A percentile compares a stretch with the other conserved stretches of the same genome.
phyloP scores from a whole-genome alignment of 2,797 vertebrate species.

The Lates japonicus region DNA sequence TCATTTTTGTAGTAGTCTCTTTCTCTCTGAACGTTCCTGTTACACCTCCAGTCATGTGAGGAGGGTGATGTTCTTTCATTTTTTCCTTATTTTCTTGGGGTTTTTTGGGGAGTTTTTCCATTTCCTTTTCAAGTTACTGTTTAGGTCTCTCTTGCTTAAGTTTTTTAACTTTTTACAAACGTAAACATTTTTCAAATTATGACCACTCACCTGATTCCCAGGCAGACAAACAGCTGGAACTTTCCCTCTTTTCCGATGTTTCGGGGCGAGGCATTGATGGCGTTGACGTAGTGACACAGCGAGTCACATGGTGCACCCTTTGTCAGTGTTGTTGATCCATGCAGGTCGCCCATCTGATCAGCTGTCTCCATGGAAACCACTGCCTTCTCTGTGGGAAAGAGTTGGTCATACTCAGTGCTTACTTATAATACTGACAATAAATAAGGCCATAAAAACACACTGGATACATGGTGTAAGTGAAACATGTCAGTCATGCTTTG shows the following conservation, averaged over 20 bases:
- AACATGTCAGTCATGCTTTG: conserved; percentile 28
- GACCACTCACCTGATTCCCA: conserved; percentile 91
- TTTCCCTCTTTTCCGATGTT: conserved; percentile 98
- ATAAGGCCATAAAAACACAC: conserved; percentile 3
- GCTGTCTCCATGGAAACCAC: conserved; percentile 92
- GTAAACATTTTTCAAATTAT: not conserved
- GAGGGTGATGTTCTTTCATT: too few species aligned
- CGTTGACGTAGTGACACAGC: conserved; percentile 94
- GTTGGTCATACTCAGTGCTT: not conserved
- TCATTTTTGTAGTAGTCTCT: not conserved
- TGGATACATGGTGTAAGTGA: not conserved
- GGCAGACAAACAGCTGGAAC: conserved; percentile 96
- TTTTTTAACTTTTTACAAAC: too few species aligned
- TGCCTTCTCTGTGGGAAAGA: conserved; percentile 88
- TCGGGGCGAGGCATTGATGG: conserved; percentile 92
- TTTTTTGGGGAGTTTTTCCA: not conserved
- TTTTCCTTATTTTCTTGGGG: not conserved
- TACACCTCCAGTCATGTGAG: too few species aligned
- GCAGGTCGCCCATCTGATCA: conserved; percentile 91
- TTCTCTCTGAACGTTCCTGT: too few species aligned
- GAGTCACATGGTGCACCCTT: conserved; percentile 88
- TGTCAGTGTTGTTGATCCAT: conserved; percentile 86
- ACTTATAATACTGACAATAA: not conserved
- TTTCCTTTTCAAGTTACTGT: not conserved
- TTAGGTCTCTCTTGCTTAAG: not conserved